A percentile compares a stretch with the other conserved stretches of the same genome.
Evolutionary conservation across 2,888 invertebrate species (phyloP).

Genomic region (Aspidapion aeneum): DNA sequence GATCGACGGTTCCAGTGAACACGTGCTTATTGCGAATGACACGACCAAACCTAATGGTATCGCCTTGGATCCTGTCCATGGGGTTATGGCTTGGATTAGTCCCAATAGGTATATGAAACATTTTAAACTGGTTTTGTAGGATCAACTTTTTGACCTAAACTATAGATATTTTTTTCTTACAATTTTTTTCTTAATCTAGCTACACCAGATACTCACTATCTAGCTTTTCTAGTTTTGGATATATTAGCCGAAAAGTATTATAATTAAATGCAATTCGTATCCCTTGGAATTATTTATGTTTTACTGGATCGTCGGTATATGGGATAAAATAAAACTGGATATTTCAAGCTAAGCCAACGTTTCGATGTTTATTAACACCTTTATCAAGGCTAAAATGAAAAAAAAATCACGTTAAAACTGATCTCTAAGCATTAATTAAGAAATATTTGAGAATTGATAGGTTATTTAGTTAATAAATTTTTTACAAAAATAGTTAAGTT

Average conservation of each 20-base stretch:
- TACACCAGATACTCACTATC: not conserved
- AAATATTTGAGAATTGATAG: no score
- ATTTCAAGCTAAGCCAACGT: no score
- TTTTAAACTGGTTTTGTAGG: not conserved
- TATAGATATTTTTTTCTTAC: not conserved
- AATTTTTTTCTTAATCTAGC: not conserved
- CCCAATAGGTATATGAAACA: slow-evolving; percentile 39
- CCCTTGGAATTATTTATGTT: no score
- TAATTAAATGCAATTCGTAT: not conserved
- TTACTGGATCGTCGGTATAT: no score
- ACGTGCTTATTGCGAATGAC: slow-evolving; percentile 71
- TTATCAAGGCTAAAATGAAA: no score
- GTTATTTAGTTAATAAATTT: no score
- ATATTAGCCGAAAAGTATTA: not conserved
- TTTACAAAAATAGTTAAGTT: no score
- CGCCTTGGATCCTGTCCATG: slow-evolving; percentile 66
- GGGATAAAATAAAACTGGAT: no score
- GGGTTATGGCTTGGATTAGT: slow-evolving; percentile 71
- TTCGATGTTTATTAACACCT: no score
- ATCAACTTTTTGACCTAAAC: not conserved
- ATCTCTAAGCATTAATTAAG: no score
- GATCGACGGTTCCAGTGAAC: slow-evolving; percentile 68
- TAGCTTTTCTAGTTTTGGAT: not conserved
- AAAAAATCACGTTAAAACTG: not conserved
- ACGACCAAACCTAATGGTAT: slow-evolving; percentile 57